A percentile compares a stretch with the other conserved stretches of the same genome.
phyloP scores from a whole-genome alignment of 2,113 vertebrate genomes.

The Phrynosoma platyrhinos region DNA sequence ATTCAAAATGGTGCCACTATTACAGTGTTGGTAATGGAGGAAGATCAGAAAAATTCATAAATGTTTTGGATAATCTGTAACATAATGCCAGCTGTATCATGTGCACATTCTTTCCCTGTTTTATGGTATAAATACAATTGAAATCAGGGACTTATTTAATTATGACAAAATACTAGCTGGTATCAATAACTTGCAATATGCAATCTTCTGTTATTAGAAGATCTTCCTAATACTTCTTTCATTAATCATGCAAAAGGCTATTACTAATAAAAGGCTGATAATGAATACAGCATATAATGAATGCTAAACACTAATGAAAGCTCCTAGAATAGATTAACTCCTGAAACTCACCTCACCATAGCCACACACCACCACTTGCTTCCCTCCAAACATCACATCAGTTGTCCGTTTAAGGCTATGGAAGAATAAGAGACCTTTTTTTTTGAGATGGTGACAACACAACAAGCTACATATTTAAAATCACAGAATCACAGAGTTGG shows the following conservation, averaged over 20 bases:
- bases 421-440: constrained; percentile 65
- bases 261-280: constrained; percentile 7
- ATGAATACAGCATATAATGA: constrained; percentile 19
- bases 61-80: neutral
- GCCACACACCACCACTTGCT: constrained; percentile 97
- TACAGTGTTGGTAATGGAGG: neutral
- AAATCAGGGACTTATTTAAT: neutral
- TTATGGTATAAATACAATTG: neutral
- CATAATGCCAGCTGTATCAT: neutral
- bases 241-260: neutral
- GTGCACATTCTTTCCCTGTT: neutral
- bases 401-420: constrained; percentile 97
- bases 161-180: neutral
- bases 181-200: neutral
- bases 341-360: constrained; percentile 93
- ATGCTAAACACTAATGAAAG: neutral
- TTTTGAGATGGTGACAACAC: constrained; percentile 48
- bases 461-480: neutral
- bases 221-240: neutral
- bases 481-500: too few relatives aligned
- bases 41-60: neutral
- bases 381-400: constrained; percentile 99
- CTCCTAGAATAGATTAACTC: neutral
- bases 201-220: constrained; percentile 4
- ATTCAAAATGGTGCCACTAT: neutral